A percentile compares a stretch with the other conserved stretches of the same genome.
Conservation (phyloP, 2,797 vertebrate species). For the Danio tinwini region DNA sequence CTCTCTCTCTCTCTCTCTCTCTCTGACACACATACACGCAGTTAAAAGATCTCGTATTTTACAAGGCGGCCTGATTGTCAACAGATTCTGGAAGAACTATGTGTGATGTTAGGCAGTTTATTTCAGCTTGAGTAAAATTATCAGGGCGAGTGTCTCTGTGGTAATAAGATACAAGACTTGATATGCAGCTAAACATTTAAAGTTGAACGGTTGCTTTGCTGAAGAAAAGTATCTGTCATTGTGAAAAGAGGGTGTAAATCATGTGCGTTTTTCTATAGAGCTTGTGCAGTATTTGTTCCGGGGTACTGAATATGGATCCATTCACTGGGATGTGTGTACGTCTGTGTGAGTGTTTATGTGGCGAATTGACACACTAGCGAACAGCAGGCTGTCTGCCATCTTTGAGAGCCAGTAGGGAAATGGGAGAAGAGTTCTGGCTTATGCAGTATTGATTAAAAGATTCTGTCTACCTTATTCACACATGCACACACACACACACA, state of each 20-base stretch:
- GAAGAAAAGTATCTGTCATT: neutral
- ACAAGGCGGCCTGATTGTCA: conserved; percentile 32
- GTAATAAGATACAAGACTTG: conserved; percentile 8
- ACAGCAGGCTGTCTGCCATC: conserved; percentile 19
- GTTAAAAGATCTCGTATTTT: conserved; percentile 35
- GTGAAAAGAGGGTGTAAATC: neutral
- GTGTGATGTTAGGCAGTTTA: conserved; percentile 43
- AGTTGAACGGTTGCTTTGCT: neutral
- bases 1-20: conserved; percentile 3
- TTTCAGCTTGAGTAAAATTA: conserved; percentile 39
- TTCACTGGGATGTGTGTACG: conserved; percentile 15
- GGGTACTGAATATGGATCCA: conserved; percentile 36
- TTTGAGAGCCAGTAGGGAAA: conserved; percentile 24
- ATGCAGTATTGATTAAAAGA: conserved; percentile 43
- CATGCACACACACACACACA: neutral
- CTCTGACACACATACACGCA: conserved; percentile 23
- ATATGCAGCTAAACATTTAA: conserved; percentile 3
- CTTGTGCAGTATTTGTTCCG: conserved; percentile 26
- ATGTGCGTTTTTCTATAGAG: neutral
- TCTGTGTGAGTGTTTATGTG: conserved; percentile 12
- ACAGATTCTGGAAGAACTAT: conserved; percentile 32
- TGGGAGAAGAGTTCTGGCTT: conserved; percentile 25
- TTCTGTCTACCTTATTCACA: conserved; percentile 18
- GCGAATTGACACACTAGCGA: conserved; percentile 20
- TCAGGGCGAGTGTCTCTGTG: conserved; percentile 14